Conservation (phyloP, 2,113 vertebrate genomes). For the Vireo altiloquus region DNA sequence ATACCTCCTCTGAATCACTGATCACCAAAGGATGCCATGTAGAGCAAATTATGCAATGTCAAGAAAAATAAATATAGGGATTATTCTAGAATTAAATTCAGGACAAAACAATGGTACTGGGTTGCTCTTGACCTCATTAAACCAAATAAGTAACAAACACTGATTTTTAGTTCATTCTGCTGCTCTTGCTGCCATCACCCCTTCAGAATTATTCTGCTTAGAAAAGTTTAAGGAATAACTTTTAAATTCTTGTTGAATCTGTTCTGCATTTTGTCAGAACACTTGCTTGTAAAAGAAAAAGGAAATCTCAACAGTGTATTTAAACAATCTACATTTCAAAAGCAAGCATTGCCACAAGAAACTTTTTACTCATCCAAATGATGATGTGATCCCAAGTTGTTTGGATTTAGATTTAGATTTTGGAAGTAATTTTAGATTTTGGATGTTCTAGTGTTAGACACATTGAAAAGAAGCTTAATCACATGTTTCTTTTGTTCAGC, state of each 20-base stretch:
- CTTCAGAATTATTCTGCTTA: neutral
- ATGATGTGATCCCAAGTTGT: neutral
- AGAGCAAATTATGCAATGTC: neutral
- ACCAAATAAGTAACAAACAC: neutral
- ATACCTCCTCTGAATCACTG: neutral
- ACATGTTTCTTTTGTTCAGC: accelerated
- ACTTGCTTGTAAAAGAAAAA: neutral
- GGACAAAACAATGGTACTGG: neutral
- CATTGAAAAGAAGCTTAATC: neutral
- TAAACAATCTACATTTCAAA: neutral
- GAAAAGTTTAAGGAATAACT: neutral
- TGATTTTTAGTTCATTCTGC: neutral
- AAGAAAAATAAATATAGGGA: neutral
- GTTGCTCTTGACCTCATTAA: neutral
- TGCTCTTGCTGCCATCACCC: neutral
- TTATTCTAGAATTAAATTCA: neutral
- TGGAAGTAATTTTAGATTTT: neutral
- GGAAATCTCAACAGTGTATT: neutral
- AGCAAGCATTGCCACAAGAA: neutral
- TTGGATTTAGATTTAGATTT: neutral
- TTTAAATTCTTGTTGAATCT: neutral
- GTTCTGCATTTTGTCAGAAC: neutral
- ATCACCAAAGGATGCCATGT: neutral
- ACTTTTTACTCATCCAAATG: neutral
- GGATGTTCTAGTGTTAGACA: neutral